These are phyloP conservation scores for Callorhinus ursinus DNA, from an alignment of 2,113 vertebrate species.

Conservation along the genomic window DNA sequence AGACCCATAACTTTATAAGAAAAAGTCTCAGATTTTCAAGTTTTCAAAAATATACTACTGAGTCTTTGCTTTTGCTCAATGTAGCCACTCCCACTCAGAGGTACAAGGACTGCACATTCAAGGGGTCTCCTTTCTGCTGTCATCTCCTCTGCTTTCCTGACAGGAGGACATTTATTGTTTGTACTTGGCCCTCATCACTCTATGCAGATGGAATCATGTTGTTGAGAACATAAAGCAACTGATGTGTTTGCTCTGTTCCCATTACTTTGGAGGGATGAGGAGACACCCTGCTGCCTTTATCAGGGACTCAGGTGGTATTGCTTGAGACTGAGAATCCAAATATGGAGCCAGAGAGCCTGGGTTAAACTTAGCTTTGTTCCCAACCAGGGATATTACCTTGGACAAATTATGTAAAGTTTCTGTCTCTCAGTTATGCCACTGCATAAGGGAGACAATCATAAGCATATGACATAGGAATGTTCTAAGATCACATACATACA, in stretches of 20 bases:
- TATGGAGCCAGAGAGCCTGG: neutral
- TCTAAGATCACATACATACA: neutral
- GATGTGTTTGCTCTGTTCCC: neutral
- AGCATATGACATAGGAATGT: neutral
- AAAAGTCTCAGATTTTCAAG: neutral
- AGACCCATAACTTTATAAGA: neutral
- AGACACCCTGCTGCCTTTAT: neutral
- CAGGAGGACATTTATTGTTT: neutral
- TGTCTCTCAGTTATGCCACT: neutral
- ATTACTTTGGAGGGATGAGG: neutral
- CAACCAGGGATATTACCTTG: neutral
- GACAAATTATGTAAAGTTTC: neutral
- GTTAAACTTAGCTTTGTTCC: neutral
- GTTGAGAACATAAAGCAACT: neutral
- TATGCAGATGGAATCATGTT: neutral
- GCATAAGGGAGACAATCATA: neutral
- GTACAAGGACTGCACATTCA: accelerated
- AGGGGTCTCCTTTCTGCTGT: neutral
- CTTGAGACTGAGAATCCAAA: neutral
- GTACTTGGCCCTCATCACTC: neutral
- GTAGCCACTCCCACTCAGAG: accelerated
- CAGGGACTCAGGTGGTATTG: neutral
- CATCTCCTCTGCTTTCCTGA: neutral
- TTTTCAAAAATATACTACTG: neutral
- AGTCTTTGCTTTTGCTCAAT: neutral